Evolutionary conservation across 2,797 vertebrate species (phyloP).

Genomic region (Fundulus diaphanus): DNA sequence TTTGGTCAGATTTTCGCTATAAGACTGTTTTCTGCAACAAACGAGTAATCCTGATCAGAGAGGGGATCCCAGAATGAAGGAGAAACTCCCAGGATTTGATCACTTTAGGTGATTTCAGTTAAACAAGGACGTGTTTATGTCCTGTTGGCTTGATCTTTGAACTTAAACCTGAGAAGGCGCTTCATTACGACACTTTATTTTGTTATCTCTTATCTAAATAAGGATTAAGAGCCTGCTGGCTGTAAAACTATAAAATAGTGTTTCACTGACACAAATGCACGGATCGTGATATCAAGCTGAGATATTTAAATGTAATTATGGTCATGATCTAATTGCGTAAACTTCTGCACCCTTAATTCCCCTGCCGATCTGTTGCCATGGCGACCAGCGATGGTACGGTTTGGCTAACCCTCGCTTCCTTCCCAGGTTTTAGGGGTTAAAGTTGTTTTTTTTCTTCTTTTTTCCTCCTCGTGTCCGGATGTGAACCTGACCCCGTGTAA

Average conservation of each 20-base stretch:
- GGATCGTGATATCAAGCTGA: background rate
- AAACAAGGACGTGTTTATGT: background rate
- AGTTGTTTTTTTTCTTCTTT: background rate
- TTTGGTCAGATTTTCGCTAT: constrained; percentile 32
- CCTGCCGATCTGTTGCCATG: background rate
- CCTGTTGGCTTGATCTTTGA: constrained; percentile 9
- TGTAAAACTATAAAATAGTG: background rate
- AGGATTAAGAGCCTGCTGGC: background rate
- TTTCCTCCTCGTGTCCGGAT: background rate
- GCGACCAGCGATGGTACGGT: too few species aligned
- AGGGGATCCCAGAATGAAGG: background rate
- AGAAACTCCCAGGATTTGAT: background rate
- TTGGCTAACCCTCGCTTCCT: too few species aligned
- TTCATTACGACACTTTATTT: background rate
- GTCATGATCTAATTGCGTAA: background rate
- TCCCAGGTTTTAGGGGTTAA: background rate
- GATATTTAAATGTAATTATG: too few species aligned
- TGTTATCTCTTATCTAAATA: constrained; percentile 17
- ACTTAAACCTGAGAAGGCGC: background rate
- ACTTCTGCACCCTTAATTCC: background rate
- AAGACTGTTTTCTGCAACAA: constrained; percentile 8
- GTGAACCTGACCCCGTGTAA: constrained; percentile 22
- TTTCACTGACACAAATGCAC: background rate
- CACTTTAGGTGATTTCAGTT: background rate
- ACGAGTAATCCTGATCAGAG: background rate